phyloP scores from a whole-genome alignment of 2,888 invertebrate species.

The Cantharis rufa region DNA sequence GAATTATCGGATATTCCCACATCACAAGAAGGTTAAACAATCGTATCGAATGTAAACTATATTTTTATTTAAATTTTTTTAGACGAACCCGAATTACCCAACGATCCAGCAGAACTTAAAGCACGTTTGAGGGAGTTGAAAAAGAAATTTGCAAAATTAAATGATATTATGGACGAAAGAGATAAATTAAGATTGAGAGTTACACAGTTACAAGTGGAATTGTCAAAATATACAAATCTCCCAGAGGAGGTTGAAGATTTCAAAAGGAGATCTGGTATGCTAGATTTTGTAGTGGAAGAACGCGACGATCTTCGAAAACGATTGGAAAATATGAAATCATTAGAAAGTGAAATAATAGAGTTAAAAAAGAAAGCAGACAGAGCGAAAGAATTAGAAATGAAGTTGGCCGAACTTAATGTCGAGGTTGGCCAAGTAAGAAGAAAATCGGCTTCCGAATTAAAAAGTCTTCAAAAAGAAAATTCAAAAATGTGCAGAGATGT shows the following conservation, averaged over 20 bases:
- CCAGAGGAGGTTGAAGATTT: constrained; percentile 42
- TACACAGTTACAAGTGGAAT: constrained; percentile 37
- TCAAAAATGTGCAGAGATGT: neutral
- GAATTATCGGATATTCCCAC: neutral
- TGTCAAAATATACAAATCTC: constrained; percentile 37
- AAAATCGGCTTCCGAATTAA: neutral
- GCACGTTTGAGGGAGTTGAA: neutral
- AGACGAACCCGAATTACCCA: neutral
- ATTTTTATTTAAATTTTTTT: neutral
- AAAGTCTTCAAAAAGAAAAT: neutral
- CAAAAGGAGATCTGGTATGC: constrained; percentile 37
- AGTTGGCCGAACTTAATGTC: constrained; percentile 25
- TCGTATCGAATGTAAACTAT: neutral
- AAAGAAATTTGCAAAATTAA: neutral
- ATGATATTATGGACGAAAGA: neutral
- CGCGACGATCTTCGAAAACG: constrained; percentile 41
- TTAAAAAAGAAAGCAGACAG: constrained; percentile 19
- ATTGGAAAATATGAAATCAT: constrained; percentile 36
- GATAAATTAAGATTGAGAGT: constrained; percentile 36
- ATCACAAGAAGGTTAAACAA: too few species aligned
- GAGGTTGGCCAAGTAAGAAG: constrained; percentile 5
- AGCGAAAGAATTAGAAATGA: constrained; percentile 39
- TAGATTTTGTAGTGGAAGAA: constrained; percentile 44
- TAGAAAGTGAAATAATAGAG: constrained; percentile 37
- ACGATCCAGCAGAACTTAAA: constrained; percentile 9